Conservation (phyloP, 2,797 vertebrate species). For the Phaenicophaeus curvirostris region DNA sequence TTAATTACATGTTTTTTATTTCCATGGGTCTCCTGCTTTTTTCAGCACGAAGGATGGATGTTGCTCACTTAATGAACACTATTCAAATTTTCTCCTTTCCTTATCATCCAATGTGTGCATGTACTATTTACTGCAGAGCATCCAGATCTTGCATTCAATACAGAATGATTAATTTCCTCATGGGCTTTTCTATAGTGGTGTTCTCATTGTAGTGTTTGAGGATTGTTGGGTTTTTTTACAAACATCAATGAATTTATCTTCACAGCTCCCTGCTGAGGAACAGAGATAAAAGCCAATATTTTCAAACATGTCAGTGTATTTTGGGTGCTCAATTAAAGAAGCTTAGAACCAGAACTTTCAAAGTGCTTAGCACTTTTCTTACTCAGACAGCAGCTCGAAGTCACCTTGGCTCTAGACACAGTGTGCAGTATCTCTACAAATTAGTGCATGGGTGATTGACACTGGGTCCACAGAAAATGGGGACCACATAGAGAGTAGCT, state of each 20-base stretch:
- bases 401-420: background rate
- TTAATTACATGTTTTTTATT: slow-evolving; percentile 37
- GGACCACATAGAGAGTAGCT: background rate
- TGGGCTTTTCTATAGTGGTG: slow-evolving; percentile 15
- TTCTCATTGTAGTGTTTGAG: slow-evolving; percentile 21
- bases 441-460: background rate
- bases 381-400: background rate
- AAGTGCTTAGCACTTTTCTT: background rate
- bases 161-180: slow-evolving; percentile 56
- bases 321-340: slow-evolving; percentile 4
- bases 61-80: slow-evolving; percentile 25
- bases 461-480: background rate
- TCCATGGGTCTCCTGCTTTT: background rate
- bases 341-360: background rate
- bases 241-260: slow-evolving; percentile 49
- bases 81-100: slow-evolving; percentile 30
- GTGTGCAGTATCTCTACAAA: background rate
- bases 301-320: slow-evolving; percentile 21
- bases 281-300: slow-evolving; percentile 53
- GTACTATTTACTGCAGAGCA: slow-evolving; percentile 43
- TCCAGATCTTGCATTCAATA: slow-evolving; percentile 21
- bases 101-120: slow-evolving; percentile 28
- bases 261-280: slow-evolving; percentile 32
- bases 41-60: background rate
- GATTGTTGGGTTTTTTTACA: background rate